Base-by-base conservation (phyloP, 2,888 invertebrate species). In the Xanthorhoe designata region DNA sequence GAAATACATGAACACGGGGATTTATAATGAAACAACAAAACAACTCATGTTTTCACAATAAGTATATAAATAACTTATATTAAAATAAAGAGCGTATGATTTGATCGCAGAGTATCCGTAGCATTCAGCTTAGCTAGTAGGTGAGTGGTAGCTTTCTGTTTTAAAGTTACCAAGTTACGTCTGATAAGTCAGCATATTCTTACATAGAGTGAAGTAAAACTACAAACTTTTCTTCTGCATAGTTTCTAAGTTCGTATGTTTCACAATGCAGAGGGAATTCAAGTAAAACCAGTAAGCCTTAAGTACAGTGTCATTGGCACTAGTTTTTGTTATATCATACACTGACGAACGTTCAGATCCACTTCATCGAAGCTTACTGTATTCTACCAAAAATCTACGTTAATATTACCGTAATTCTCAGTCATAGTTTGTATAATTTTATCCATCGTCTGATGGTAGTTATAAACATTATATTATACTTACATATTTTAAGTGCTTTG, bases 241-340 rank as follows among this genome's bases (percentile, higher is more conserved):
- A 57, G 57, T 57, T 56, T 56, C 47, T 49, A 57, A 49, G 57
- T 57, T 57, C 32, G 15, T 59, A 59, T 58, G 32, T 47, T 61
- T 18, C 35, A 51, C 49, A 42, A 15, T 42, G 38, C 17, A 47
- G 50, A 42, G 56, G 68, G 62, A 73, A 71, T 72, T 71, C 69
- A 69, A 66, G 69, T 72, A 73, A 73, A 75, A 71, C 73, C 73
- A 76, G 75, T 76, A 72, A 75, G 75, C 72, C 72, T 76, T 70
- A 75, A 75, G 71, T 73, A 73, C 73, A 68, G 49, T 64, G 13
- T n/a, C 19, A 4, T 24, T 35, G 50, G 38, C 58, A 59, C 50
- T 10, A 51, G 50, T 59, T 47, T 49, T 57, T 45, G 5, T 2
- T 24, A 6, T 35, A 32, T 47, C 17, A 24, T 13, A 32, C 32